Conservation (phyloP, 2,888 invertebrate genomes). For the Mystacides longicornis region DNA sequence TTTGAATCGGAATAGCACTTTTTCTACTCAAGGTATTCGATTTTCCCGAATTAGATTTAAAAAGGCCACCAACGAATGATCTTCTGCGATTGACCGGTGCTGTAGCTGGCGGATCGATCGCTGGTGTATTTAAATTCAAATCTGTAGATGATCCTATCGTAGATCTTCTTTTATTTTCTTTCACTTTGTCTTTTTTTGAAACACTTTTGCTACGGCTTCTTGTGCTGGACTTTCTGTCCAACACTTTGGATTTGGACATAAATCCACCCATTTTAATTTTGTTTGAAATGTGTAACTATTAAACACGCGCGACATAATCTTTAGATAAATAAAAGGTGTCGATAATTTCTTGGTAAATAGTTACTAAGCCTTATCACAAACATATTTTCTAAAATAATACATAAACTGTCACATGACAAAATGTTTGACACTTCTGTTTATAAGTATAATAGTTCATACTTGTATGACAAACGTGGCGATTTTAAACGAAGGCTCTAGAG, state of each 20-base stretch:
- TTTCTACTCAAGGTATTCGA: neutral
- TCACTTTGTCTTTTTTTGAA: neutral
- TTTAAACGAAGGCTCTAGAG: too few relatives aligned
- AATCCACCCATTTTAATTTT: neutral
- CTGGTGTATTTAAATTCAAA: neutral
- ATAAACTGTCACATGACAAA: too few relatives aligned
- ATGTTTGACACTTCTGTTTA: too few relatives aligned
- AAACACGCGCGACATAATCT: neutral
- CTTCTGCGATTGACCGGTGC: neutral
- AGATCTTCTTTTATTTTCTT: neutral
- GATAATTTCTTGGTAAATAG: too few relatives aligned
- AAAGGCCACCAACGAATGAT: neutral
- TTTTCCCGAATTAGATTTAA: neutral
- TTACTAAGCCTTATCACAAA: too few relatives aligned
- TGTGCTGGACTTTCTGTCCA: neutral
- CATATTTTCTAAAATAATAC: too few relatives aligned
- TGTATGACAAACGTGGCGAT: too few relatives aligned
- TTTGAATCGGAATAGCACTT: neutral
- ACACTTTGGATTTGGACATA: neutral
- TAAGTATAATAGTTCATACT: too few relatives aligned
- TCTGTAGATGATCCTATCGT: neutral
- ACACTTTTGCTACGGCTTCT: neutral
- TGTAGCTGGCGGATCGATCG: neutral
- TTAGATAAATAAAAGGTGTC: too few relatives aligned
- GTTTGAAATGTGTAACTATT: neutral